Percentiles rank a stretch among this genome's conserved stretches.
These are phyloP conservation scores for Drosophila ustulata DNA, from an alignment of 2,888 invertebrate species.

Conservation along the genomic window DNA sequence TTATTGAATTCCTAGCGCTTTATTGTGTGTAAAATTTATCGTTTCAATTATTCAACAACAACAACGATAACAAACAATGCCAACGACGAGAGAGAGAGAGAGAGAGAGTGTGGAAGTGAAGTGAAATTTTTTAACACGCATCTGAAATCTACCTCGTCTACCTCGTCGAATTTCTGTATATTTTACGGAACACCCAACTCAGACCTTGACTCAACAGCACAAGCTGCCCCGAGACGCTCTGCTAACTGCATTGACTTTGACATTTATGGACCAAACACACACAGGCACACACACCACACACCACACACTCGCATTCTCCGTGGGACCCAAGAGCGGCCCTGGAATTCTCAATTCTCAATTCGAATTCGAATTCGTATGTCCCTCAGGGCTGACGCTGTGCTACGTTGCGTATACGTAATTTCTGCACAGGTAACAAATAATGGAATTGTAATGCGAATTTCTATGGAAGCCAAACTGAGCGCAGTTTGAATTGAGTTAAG, in stretches of 20 bases:
- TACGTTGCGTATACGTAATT: slow-evolving; percentile 55
- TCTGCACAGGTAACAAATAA: slow-evolving; percentile 38
- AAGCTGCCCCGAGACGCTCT: slow-evolving; percentile 40
- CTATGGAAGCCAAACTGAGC: background rate
- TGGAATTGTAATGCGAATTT: slow-evolving; percentile 29
- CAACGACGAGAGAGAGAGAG: slow-evolving; percentile 3
- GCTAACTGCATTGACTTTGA: slow-evolving; percentile 76
- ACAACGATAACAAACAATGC: background rate
- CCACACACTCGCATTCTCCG: background rate
- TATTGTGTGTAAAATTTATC: slow-evolving; percentile 76
- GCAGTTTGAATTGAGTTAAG: background rate
- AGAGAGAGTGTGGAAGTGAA: slow-evolving; percentile 1
- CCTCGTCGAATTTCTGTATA: slow-evolving; percentile 36
- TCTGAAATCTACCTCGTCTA: slow-evolving; percentile 38
- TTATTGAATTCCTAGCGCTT: slow-evolving; percentile 75
- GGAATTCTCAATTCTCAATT: slow-evolving; percentile 48
- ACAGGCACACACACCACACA: background rate
- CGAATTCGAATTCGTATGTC: slow-evolving; percentile 30
- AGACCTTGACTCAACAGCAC: slow-evolving; percentile 56
- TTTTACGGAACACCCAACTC: slow-evolving; percentile 35
- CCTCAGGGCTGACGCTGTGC: slow-evolving; percentile 26
- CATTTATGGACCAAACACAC: slow-evolving; percentile 65
- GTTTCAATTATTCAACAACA: slow-evolving; percentile 70
- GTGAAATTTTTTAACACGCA: slow-evolving; percentile 35
- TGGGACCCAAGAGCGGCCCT: slow-evolving; percentile 24